phyloP scores from a whole-genome alignment of 2,797 vertebrate species.

The Mastacembelus armatus region DNA sequence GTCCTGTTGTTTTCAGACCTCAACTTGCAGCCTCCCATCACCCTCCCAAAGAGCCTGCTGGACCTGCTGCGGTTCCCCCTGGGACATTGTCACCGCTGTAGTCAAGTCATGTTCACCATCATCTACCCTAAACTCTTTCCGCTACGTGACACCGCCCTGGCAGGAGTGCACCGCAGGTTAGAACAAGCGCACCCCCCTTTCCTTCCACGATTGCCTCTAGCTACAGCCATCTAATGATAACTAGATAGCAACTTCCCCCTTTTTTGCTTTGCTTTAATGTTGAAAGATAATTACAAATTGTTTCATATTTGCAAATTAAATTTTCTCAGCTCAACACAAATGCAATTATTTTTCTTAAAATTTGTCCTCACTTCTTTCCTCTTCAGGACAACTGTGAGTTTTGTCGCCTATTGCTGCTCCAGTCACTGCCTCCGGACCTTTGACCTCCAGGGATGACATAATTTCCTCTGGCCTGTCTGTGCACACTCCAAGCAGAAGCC shows the following conservation, averaged over 20 bases:
- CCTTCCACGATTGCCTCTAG: background rate
- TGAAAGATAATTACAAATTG: background rate
- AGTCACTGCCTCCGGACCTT: slow-evolving; percentile 83
- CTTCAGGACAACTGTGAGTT: slow-evolving; percentile 83
- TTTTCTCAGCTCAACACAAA: background rate
- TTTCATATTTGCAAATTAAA: background rate
- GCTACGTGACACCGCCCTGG: slow-evolving; percentile 93
- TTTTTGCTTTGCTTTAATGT: no score
- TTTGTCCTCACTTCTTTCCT: slow-evolving; percentile 2
- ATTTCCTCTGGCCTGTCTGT: background rate
- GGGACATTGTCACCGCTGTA: slow-evolving; percentile 97
- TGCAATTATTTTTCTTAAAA: background rate
- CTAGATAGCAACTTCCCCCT: no score
- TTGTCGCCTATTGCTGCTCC: slow-evolving; percentile 88
- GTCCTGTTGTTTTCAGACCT: slow-evolving; percentile 78
- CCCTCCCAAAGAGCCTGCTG: slow-evolving; percentile 91
- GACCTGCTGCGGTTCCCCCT: slow-evolving; percentile 92
- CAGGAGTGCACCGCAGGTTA: slow-evolving; percentile 95
- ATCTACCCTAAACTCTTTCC: slow-evolving; percentile 97
- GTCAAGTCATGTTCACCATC: slow-evolving; percentile 97
- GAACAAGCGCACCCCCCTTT: slow-evolving; percentile 24
- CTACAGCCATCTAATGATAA: no score
- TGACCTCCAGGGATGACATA: slow-evolving; percentile 81
- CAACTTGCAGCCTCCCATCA: slow-evolving; percentile 85
- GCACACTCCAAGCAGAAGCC: background rate